Conservation (phyloP, 2,888 invertebrate genomes). For the Andrena bicolor region DNA sequence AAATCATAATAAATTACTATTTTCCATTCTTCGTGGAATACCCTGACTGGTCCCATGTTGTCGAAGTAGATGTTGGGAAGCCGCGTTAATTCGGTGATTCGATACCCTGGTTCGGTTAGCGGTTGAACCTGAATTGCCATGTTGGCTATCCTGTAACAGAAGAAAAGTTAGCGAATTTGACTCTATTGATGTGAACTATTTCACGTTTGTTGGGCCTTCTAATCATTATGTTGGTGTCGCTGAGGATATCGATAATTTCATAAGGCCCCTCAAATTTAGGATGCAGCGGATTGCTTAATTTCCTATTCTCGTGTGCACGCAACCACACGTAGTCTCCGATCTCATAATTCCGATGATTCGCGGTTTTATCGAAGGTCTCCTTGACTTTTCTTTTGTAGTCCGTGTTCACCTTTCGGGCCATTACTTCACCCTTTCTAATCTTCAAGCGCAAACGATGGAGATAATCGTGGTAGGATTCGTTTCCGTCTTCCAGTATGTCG, state of each 20-base stretch:
- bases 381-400: neutral
- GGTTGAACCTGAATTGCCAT: neutral
- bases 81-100: neutral
- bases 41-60: neutral
- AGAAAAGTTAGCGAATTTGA: neutral
- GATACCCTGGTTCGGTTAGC: neutral
- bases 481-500: neutral
- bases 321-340: conserved; percentile 7
- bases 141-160: conserved; percentile 5
- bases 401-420: neutral
- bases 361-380: neutral
- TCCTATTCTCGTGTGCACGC: neutral
- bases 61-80: neutral
- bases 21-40: neutral
- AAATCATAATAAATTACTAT: neutral
- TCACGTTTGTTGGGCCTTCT: neutral
- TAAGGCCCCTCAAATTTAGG: conserved; percentile 4
- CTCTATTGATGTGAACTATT: neutral
- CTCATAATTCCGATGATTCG: neutral
- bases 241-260: neutral
- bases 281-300: neutral
- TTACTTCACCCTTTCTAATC: neutral
- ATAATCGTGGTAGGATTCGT: neutral
- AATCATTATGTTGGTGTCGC: conserved; percentile 3
- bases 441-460: neutral